Evolutionary conservation across 1,140 invertebrate genomes (phyloP).

Genomic region (Neomicropteryx cornuta): DNA sequence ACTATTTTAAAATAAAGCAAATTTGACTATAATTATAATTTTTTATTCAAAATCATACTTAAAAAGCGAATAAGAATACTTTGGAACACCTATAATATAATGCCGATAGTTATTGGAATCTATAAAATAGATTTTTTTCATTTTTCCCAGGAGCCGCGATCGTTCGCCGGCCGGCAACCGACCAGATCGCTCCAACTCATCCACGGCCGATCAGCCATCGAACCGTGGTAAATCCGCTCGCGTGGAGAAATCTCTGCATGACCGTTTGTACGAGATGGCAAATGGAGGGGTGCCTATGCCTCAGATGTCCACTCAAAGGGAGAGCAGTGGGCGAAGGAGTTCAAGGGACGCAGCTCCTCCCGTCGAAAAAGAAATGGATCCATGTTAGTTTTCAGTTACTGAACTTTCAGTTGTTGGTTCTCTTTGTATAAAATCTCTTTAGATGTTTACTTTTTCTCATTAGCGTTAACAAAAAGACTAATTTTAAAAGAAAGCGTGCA

Average conservation of each 20-base stretch:
- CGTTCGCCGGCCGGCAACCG: constrained; percentile 20
- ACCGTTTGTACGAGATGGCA: constrained; percentile 38
- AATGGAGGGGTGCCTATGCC: constrained; percentile 25
- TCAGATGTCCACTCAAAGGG: neutral
- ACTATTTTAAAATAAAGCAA: no score
- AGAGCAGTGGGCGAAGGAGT: neutral
- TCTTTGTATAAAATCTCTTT: neutral
- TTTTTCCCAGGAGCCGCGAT: constrained; percentile 24
- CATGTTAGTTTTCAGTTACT: neutral
- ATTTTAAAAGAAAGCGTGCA: no score
- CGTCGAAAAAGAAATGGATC: neutral
- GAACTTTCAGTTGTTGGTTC: neutral
- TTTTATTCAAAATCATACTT: no score
- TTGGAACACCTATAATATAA: no score
- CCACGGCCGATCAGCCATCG: constrained; percentile 6
- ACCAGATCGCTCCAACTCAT: constrained; percentile 9
- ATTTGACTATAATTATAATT: no score
- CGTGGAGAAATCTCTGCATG: constrained; percentile 27
- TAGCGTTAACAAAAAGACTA: neutral
- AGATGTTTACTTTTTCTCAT: neutral
- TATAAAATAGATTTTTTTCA: neutral
- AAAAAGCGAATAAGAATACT: no score
- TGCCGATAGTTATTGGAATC: no score
- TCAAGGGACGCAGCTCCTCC: neutral
- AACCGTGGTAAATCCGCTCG: no score